phyloP scores from a whole-genome alignment of 1,140 invertebrate species.

The Lepidostoma basale region DNA sequence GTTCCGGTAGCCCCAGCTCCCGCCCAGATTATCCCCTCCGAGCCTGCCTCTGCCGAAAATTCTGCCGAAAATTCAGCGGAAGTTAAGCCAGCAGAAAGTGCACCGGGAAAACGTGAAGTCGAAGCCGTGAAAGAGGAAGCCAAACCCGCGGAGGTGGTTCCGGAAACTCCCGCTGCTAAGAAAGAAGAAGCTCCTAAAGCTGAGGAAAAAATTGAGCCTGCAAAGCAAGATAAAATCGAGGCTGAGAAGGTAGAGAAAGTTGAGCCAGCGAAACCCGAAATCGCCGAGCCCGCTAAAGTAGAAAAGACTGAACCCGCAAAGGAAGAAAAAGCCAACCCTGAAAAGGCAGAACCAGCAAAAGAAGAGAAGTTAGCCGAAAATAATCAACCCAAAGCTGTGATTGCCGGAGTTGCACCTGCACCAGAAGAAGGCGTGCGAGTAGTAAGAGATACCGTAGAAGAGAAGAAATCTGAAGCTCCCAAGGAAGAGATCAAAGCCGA shows the following conservation, averaged over 20 bases:
- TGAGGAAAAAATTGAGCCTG: slow-evolving; percentile 5
- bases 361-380: slow-evolving; percentile 22
- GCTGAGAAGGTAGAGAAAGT: slow-evolving; percentile 1
- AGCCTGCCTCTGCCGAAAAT: neutral
- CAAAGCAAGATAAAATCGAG: neutral
- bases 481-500: slow-evolving; percentile 19
- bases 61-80: neutral
- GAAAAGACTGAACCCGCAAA: slow-evolving; percentile 10
- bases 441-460: slow-evolving; percentile 36
- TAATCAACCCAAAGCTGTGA: neutral
- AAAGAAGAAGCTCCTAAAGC: slow-evolving; percentile 6
- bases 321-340: neutral
- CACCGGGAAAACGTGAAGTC: slow-evolving; percentile 29
- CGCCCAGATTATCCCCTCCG: neutral
- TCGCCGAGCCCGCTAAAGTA: neutral
- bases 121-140: slow-evolving; percentile 6
- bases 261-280: slow-evolving; percentile 1
- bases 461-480: slow-evolving; percentile 23
- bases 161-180: slow-evolving; percentile 2
- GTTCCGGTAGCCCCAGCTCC: slow-evolving; percentile 7
- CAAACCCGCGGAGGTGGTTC: slow-evolving; percentile 14
- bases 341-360: slow-evolving; percentile 1
- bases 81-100: slow-evolving; percentile 16
- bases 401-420: neutral
- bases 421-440: slow-evolving; percentile 37